These are phyloP conservation scores for Dermolepida albohirtum DNA, from an alignment of 2,888 invertebrate genomes.

Conservation along the genomic window DNA sequence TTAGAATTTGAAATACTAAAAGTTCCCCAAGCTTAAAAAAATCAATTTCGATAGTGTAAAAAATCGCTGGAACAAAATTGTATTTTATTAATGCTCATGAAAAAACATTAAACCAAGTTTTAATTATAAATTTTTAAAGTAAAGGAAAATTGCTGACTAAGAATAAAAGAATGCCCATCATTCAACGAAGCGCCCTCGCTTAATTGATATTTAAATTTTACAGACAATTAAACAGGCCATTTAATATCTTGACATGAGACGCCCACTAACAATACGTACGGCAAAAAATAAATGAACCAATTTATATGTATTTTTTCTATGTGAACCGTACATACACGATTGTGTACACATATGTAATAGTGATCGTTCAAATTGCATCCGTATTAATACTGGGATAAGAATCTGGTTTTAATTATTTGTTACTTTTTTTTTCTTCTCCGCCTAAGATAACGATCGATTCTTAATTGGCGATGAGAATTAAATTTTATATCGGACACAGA, in stretches of 20 bases:
- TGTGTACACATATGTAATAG: too few species aligned
- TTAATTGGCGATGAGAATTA: slow-evolving; percentile 37
- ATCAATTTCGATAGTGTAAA: too few species aligned
- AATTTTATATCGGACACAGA: slow-evolving; percentile 11
- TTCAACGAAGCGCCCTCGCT: slow-evolving; percentile 9
- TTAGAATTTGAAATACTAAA: too few species aligned
- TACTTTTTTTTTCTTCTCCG: not conserved
- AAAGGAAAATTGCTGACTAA: slow-evolving; percentile 14
- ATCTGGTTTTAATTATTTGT: too few species aligned
- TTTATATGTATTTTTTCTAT: slow-evolving; percentile 29
- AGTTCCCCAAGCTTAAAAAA: too few species aligned
- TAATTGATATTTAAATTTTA: slow-evolving; percentile 24
- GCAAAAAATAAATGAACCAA: slow-evolving; percentile 35
- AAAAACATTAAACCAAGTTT: not conserved
- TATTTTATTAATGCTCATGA: too few species aligned
- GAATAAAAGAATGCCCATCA: slow-evolving; percentile 5
- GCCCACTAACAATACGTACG: slow-evolving; percentile 12
- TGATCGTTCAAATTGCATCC: too few species aligned
- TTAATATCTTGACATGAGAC: slow-evolving; percentile 15
- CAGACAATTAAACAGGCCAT: slow-evolving; percentile 11
- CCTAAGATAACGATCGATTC: slow-evolving; percentile 25
- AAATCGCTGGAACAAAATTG: too few species aligned
- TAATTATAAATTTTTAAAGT: slow-evolving; percentile 14
- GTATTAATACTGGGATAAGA: too few species aligned
- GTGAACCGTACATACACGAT: too few species aligned